Conservation (phyloP, 1,140 invertebrate genomes). For the Solen grandis region DNA sequence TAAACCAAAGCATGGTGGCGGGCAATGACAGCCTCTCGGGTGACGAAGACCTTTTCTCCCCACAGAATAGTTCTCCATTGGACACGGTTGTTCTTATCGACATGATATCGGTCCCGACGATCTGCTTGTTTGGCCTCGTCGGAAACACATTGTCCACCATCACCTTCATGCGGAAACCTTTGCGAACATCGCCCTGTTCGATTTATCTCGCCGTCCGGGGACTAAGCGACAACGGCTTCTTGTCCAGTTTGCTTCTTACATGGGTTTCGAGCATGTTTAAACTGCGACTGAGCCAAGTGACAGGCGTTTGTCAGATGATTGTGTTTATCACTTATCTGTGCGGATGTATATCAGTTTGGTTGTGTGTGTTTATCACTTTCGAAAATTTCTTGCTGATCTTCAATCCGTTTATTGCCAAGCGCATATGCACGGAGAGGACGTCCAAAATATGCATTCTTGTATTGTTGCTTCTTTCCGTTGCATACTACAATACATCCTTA, state of each 20-base stretch:
- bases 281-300: conserved; percentile 35
- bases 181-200: conserved; percentile 21
- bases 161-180: conserved; percentile 32
- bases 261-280: conserved; percentile 44
- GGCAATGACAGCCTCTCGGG: no score
- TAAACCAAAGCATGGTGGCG: no score
- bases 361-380: conserved; percentile 46
- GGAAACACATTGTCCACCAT: conserved; percentile 41
- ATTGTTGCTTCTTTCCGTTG: background rate
- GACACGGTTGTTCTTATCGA: background rate
- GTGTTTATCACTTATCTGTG: conserved; percentile 42
- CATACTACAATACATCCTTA: conserved; percentile 18
- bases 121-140: conserved; percentile 27
- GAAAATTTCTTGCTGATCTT: conserved; percentile 41
- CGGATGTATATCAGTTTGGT: conserved; percentile 43
- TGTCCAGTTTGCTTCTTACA: conserved; percentile 18
- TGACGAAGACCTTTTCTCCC: no score
- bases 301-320: conserved; percentile 40
- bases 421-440: conserved; percentile 1
- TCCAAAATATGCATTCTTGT: conserved; percentile 10
- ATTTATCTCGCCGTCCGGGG: conserved; percentile 31
- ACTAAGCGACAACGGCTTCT: conserved; percentile 42
- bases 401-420: conserved; percentile 11
- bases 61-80: no score
- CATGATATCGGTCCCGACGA: background rate